phyloP scores from a whole-genome alignment of 2,888 invertebrate genomes.

The Sarcophaga subvicina region DNA sequence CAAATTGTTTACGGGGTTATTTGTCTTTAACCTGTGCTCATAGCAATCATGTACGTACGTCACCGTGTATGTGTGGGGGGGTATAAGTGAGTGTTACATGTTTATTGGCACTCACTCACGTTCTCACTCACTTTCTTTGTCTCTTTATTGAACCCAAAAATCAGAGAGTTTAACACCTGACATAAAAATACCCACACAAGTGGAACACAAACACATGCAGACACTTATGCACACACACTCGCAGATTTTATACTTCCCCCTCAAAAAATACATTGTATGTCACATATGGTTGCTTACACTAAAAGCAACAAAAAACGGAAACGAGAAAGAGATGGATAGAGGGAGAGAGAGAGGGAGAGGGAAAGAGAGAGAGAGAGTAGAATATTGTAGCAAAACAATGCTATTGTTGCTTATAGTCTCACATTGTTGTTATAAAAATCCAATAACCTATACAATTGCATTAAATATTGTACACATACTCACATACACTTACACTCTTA shows the following conservation, averaged over 20 bases:
- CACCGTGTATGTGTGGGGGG: background rate
- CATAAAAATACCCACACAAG: background rate
- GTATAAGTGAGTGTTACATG: background rate
- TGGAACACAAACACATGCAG: background rate
- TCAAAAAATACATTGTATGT: too few species aligned
- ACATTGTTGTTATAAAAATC: background rate
- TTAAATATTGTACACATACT: background rate
- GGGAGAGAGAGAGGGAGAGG: too few species aligned
- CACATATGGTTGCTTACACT: too few species aligned
- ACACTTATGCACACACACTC: background rate
- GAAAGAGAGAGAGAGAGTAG: too few species aligned
- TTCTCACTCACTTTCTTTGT: background rate
- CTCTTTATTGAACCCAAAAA: background rate
- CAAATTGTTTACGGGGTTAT: background rate
- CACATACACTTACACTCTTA: background rate
- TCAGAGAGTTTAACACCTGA: slow-evolving; percentile 33
- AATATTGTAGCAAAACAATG: background rate
- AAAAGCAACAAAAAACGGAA: too few species aligned
- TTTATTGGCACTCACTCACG: background rate
- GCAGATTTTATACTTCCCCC: too few species aligned
- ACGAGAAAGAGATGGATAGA: too few species aligned
- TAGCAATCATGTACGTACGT: background rate
- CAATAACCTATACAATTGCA: background rate
- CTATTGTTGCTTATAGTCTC: background rate
- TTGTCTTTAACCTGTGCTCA: background rate